Base-by-base conservation (phyloP, 2,888 invertebrate genomes). In the Eristalis pertinax region DNA sequence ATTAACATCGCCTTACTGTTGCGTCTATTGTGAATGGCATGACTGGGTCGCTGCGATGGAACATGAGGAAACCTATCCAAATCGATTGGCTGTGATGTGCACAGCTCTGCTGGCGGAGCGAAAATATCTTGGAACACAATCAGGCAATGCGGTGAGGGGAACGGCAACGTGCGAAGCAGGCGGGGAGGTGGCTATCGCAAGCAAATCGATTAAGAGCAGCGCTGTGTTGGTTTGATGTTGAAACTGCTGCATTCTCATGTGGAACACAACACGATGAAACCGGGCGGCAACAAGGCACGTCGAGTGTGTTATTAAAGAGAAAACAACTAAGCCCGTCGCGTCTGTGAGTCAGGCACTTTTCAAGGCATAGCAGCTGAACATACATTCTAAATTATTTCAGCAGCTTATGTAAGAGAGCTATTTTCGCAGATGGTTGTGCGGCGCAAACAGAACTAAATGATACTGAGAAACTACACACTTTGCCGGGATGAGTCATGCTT, bases 11-110 rank as follows among this genome's bases (percentile, higher is more conserved):
- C 67, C 15, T 62, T 43, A 50, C 32, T n/a, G 56, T 56, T 75
- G 65, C 60, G 35, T 35, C 76, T 68, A 76, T 76, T 76, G 76
- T 76, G 76, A 76, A 76, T 76, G 76, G 50, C 62, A 60, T 76
- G 76, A 69, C 62, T 60, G 19, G 62, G 68, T 35, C 68, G 62
- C 62, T 68, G 60, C 56, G 32, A 15, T 62, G 68, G 15, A 63
- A 41, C 72, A 41, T 67, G 75, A 65, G 60, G 50, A 56, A 35
- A 64, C 35, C 29, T n/a, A 73, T 15, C n/a, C 32, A 50, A 74
- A 74, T 74, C 41, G 38, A 38, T 60, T 65, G 29, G 60, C 38
- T 41, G 15, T 67, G 76, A 43, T 50, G 50, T 50, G 41, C 76
- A 60, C n/a, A 26, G 56, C 74, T 65, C 35, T 35, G 64, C 32